Evolutionary conservation across 2,888 invertebrate species (phyloP).

Genomic region (Marronus borbonicus): DNA sequence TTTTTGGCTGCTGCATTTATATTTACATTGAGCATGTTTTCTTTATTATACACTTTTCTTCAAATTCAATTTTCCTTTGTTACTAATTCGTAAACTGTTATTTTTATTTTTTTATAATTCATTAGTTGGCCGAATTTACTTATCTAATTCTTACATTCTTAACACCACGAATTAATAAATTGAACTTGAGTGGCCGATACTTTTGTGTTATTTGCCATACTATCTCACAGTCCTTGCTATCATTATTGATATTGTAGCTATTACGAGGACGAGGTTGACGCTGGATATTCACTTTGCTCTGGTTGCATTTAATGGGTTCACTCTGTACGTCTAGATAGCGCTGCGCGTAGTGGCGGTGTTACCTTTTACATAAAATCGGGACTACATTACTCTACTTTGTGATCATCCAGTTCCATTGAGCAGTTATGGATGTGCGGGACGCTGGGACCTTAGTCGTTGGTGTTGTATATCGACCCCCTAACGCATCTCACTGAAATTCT

Average conservation of each 20-base stretch:
- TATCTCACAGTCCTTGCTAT: no score
- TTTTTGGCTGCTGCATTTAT: no score
- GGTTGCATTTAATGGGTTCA: background rate
- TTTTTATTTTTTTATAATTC: background rate
- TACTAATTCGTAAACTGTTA: no score
- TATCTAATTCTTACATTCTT: background rate
- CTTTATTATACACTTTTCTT: background rate
- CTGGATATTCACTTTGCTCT: background rate
- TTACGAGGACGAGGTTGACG: background rate
- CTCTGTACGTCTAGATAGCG: background rate
- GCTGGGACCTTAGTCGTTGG: no score
- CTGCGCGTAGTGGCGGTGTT: background rate
- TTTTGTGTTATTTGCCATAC: no score
- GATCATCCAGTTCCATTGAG: background rate
- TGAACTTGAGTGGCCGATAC: no score
- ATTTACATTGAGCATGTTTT: no score
- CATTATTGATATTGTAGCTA: background rate
- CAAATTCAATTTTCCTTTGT: no score
- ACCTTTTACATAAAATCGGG: background rate
- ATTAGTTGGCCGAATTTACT: background rate
- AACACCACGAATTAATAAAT: background rate
- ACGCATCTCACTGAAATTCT: no score
- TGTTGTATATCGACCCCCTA: no score
- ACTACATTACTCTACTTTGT: background rate
- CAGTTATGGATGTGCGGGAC: background rate